Evolutionary conservation across 2,888 invertebrate genomes (phyloP).

Genomic region (Falcaria lacertinaria): DNA sequence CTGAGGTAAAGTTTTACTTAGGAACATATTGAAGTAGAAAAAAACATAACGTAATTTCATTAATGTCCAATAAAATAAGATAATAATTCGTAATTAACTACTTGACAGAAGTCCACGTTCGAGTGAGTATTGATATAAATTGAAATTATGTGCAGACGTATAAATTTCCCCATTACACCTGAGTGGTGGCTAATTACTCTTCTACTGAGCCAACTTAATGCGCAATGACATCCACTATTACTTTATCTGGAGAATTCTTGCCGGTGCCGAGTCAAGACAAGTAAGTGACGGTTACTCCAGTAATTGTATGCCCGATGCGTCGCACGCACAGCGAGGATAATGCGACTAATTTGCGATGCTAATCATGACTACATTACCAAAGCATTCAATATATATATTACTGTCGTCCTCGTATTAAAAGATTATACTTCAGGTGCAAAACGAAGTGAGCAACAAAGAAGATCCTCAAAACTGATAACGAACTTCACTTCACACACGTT

Average conservation of each 20-base stretch:
- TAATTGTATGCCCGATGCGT: conserved; percentile 38
- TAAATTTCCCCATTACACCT: conserved; percentile 27
- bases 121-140: background rate
- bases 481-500: conserved; percentile 28
- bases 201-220: conserved; percentile 42
- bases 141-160: background rate
- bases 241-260: conserved; percentile 31
- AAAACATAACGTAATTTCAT: too few relatives aligned
- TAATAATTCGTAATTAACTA: too few relatives aligned
- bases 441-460: conserved; percentile 1
- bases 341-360: conserved; percentile 49
- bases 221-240: conserved; percentile 42
- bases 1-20: too few relatives aligned
- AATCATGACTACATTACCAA: conserved; percentile 40
- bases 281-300: conserved; percentile 36
- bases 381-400: conserved; percentile 11
- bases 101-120: background rate
- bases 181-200: conserved; percentile 11
- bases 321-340: conserved; percentile 37
- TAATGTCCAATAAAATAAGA: too few relatives aligned
- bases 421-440: background rate
- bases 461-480: conserved; percentile 13
- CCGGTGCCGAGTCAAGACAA: conserved; percentile 30
- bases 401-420: background rate
- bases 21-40: too few relatives aligned